Evolutionary conservation across 2,113 vertebrate genomes (phyloP).

Genomic region (Microcebus tavaratra): DNA sequence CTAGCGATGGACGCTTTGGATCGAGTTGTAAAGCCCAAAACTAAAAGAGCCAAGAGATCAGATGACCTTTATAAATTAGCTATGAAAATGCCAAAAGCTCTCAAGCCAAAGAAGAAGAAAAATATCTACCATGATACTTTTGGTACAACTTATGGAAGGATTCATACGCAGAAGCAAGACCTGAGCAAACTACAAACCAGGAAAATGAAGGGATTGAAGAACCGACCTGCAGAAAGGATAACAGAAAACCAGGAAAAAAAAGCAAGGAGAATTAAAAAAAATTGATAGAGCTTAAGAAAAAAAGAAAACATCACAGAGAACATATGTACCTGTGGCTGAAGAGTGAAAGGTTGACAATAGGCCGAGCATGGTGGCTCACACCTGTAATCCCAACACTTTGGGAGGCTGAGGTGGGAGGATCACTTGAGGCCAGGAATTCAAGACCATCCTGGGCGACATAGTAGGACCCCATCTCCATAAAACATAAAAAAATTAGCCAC

Average conservation of each 20-base stretch:
- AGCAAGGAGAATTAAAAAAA: conserved; percentile 86
- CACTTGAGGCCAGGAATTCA: no score
- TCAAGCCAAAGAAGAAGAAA: conserved; percentile 97
- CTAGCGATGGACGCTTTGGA: conserved; percentile 82
- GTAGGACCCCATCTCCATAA: no score
- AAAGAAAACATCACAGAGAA: not conserved
- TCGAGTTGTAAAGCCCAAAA: conserved; percentile 85
- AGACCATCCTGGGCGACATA: no score
- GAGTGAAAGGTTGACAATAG: not conserved
- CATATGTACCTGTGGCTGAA: not conserved
- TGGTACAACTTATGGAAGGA: conserved; percentile 93
- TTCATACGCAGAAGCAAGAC: conserved; percentile 99
- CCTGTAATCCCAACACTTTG: no score
- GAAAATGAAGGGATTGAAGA: conserved; percentile 97
- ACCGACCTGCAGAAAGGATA: conserved; percentile 85
- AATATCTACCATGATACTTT: conserved; percentile 95
- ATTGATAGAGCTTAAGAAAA: conserved; percentile 49
- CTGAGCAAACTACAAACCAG: conserved; percentile 94
- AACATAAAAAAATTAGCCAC: no score
- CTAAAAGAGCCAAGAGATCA: conserved; percentile 94
- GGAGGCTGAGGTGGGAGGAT: no score
- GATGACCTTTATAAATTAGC: conserved; percentile 95
- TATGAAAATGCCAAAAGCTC: conserved; percentile 91
- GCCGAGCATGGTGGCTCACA: not conserved
- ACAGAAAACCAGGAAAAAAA: conserved; percentile 65